Evolutionary conservation across 2,113 vertebrate genomes (phyloP).

Genomic region (Protomyctophum bolini): DNA sequence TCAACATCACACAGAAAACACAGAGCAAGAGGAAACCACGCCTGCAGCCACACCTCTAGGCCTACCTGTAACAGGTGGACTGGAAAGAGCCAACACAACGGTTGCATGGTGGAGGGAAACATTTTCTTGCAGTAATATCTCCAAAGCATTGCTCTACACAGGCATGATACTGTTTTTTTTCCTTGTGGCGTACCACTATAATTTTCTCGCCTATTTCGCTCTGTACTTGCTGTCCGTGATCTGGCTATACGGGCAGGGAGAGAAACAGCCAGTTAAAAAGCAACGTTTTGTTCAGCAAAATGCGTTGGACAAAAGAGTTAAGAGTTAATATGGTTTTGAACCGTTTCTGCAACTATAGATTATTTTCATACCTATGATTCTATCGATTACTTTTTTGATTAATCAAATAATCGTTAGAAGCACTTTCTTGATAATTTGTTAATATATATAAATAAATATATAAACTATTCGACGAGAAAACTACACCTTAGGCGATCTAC

Average conservation of each 20-base stretch:
- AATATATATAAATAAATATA: too few relatives aligned
- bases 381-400: neutral
- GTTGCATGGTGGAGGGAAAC: conserved; percentile 65
- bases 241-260: conserved; percentile 84
- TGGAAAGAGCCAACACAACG: conserved; percentile 40
- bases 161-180: conserved; percentile 86
- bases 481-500: too few relatives aligned
- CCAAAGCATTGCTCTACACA: conserved; percentile 79
- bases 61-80: conserved; percentile 36
- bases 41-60: conserved; percentile 1
- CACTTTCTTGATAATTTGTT: too few relatives aligned
- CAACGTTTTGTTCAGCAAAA: conserved; percentile 31
- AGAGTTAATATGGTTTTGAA: too few relatives aligned
- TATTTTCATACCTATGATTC: neutral
- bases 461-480: too few relatives aligned
- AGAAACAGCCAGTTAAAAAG: conserved; percentile 76
- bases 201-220: conserved; percentile 88
- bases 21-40: conserved; percentile 2
- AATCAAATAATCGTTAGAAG: neutral
- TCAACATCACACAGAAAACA: conserved; percentile 29
- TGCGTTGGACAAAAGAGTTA: conserved; percentile 16
- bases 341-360: too few relatives aligned
- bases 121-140: conserved; percentile 73
- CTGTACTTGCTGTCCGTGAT: conserved; percentile 89
- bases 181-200: conserved; percentile 84